Evolutionary conservation across 2,888 invertebrate species (phyloP).

Genomic region (Phengaris arion): DNA sequence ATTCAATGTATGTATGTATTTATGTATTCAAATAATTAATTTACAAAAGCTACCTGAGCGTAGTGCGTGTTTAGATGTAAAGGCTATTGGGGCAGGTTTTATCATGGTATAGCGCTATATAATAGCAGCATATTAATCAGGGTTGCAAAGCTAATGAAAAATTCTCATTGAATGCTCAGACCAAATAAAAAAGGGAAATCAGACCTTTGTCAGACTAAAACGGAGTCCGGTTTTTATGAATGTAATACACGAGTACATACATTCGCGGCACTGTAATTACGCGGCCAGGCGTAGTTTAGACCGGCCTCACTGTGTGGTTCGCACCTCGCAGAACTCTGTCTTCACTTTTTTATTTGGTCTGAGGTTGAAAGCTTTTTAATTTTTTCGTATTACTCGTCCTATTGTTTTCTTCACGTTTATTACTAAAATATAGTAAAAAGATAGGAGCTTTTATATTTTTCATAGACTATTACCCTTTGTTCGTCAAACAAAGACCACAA

Average conservation of each 20-base stretch:
- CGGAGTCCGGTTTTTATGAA: no score
- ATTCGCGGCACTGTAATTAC: no score
- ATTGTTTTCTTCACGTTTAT: slow-evolving; percentile 6
- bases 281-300: no score
- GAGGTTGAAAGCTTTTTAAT: not conserved
- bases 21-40: no score
- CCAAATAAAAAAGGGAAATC: no score
- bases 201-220: no score
- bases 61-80: not conserved
- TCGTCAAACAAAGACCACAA: slow-evolving; percentile 14
- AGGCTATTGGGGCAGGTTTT: not conserved
- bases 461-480: slow-evolving; percentile 24
- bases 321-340: no score
- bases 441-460: slow-evolving; percentile 15
- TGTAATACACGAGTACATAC: no score
- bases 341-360: no score
- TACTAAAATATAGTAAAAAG: slow-evolving; percentile 11
- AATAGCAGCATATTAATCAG: not conserved
- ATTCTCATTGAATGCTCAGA: not conserved
- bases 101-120: not conserved
- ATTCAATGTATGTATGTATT: no score
- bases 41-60: not conserved
- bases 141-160: not conserved
- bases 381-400: not conserved
- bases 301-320: no score